Evolutionary conservation across 2,888 invertebrate genomes (phyloP), one percentile per base, ranked within the genome.

Genomic region (Oxyscelio sp.): DNA sequence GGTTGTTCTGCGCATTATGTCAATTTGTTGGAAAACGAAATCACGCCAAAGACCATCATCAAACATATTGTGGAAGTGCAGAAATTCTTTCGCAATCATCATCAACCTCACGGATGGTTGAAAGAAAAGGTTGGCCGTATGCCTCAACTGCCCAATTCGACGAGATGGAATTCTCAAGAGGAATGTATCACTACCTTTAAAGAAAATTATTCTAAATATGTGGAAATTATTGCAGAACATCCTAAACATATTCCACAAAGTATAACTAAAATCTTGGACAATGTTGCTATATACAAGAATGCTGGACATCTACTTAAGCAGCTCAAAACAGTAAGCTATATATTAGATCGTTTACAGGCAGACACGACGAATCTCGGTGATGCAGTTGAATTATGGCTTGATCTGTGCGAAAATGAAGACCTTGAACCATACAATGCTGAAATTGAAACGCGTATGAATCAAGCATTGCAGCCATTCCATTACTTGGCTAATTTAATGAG

Each of bases 301-400:
- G 52, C 73, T 61, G 43, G n/a, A 19, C 52, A 52, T 43, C 73
- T 73, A 40, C 11, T 27, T 11, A 21, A 38, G n/a, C 73, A 52
- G 13, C n/a, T 61, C 6, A 52, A 22, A 52, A 15, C 8, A 22
- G 61, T 73, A 15, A 52, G 73, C 17, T 0, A 21, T 17, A 38
- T n/a, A 11, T 50, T 73, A 11, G 43, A 61, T 63, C 61, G 52
- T 48, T 50, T 71, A 9, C 73, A 73, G 31, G 43, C 63, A 22
- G 63, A 74, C 17, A n/a, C 24, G 2, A 63, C 63, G 4, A 58
- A 77, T 21, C 56, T 77, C 38, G 34, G 58, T 4, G 58, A 77
- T 13, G 58, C 65, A n/a, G 75, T 66, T 3, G 75, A 77, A 43
- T 19, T 77, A 13, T 77, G 66, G 75, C 22, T 77, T 6, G 75